Base-by-base conservation (phyloP, 2,797 vertebrate species). In the Pterois miles region DNA sequence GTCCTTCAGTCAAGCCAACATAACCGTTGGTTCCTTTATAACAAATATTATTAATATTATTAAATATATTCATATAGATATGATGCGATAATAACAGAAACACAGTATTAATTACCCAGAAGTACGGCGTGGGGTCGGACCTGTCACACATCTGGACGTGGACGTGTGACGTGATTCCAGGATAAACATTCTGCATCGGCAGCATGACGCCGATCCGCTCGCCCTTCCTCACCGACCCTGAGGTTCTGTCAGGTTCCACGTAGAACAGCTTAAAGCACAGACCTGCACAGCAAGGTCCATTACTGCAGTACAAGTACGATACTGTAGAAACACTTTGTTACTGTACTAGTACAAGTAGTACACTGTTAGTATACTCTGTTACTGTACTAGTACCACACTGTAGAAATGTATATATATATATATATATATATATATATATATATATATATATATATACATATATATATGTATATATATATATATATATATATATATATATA, bases 181-280 rank as follows among this genome's bases (percentile, higher is more conserved):
- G 81, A 80, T 94, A 95, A 7, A 95, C 93, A 0, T 0, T 65
- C 89, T 95, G 95, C 95, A 96, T 95, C 46, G 93, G 93, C 65
- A 94, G 75, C 91, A 96, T 82, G 58, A 34, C 74, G 18, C 95
- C 95, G 1, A 95, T 73, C 85, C 31, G 68, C 18, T 93, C 0
- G 0, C 95, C 95, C 57, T 92, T 93, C 57, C 22, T 89, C 54
- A 95, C 66, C 0, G 38, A 29, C 0, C 94, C 95, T 0, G 76
- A 79, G 25, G 60, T 80, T 4, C 31, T 66, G 57, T 78, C 87
- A 0, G 93, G 92, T 11, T 75, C 76, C 25, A 96, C 65, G 23
- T 94, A 95, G 81, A 94, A 95, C 75, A 95, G 33, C 80, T 93
- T 95, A 66, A 96, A 90, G 23, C 91, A 93, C 66, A 95, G 72